Evolutionary conservation across 2,797 vertebrate genomes (phyloP).

Genomic region (Poeciliopsis presidionis): DNA sequence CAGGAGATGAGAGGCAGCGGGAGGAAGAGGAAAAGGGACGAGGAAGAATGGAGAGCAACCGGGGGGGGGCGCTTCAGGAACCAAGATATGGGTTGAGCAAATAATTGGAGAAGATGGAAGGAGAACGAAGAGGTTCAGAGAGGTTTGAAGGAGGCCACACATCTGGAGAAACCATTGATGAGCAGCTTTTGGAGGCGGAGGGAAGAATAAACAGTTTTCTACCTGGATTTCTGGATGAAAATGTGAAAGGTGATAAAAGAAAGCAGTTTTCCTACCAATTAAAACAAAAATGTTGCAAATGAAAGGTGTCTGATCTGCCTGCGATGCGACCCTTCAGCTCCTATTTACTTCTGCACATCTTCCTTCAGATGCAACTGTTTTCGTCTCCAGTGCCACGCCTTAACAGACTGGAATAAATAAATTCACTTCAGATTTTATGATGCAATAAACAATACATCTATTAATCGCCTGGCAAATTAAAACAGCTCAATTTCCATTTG

Average conservation of each 20-base stretch:
- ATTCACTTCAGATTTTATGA: neutral
- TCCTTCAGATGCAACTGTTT: constrained; percentile 8
- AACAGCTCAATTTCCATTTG: no score
- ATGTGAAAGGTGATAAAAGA: constrained; percentile 15
- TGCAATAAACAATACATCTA: no score
- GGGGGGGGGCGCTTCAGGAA: neutral
- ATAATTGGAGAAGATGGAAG: neutral
- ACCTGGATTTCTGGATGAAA: constrained; percentile 14
- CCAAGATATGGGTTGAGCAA: constrained; percentile 2
- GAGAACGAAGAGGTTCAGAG: constrained; percentile 1
- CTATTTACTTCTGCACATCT: constrained; percentile 6
- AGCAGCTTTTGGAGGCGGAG: constrained; percentile 30
- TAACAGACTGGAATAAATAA: constrained; percentile 26
- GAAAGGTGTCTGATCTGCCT: constrained; percentile 11
- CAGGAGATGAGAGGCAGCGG: constrained; percentile 54
- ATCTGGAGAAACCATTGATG: constrained; percentile 47
- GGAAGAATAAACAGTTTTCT: constrained; percentile 32
- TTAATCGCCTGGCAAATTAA: no score
- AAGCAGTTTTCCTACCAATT: constrained; percentile 14
- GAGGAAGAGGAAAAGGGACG: constrained; percentile 16
- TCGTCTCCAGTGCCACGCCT: neutral
- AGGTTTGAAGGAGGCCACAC: constrained; percentile 26
- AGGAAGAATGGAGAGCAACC: constrained; percentile 2
- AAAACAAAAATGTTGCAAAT: constrained; percentile 35
- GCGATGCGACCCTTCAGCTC: neutral